Evolutionary conservation across 2,797 vertebrate genomes (phyloP).

Genomic region (Australoheros facetus): DNA sequence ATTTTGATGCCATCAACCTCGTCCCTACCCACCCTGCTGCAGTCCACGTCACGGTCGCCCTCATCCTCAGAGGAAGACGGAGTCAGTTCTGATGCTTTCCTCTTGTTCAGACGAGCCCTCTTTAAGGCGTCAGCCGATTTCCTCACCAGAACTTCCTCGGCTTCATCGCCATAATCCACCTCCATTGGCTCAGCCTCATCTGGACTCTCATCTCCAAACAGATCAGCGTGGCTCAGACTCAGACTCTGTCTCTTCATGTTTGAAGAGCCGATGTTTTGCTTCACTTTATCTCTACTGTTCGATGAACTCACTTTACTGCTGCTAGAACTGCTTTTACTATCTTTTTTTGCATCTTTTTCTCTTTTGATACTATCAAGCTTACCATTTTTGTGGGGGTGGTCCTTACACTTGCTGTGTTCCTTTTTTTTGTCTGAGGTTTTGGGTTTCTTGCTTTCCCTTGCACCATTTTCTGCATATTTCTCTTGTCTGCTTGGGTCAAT

Average conservation of each 20-base stretch:
- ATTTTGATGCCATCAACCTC: conserved; percentile 66
- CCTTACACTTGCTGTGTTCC: conserved; percentile 66
- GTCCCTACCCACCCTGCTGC: conserved; percentile 47
- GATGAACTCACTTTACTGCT: conserved; percentile 48
- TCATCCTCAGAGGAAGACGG: conserved; percentile 78
- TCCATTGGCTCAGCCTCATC: conserved; percentile 77
- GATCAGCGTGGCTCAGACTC: conserved; percentile 90
- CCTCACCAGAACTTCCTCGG: conserved; percentile 67
- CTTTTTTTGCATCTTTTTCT: conserved; percentile 69
- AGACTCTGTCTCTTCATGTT: conserved; percentile 72
- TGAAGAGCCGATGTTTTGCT: conserved; percentile 48
- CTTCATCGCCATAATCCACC: conserved; percentile 39
- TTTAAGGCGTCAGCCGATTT: conserved; percentile 74
- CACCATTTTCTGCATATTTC: conserved; percentile 72
- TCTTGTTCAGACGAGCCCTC: conserved; percentile 65
- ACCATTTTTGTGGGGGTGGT: conserved; percentile 77
- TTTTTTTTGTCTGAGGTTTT: conserved; percentile 71
- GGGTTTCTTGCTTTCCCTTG: conserved; percentile 71
- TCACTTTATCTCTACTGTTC: conserved; percentile 66
- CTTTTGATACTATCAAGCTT: conserved; percentile 62
- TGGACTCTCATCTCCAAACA: conserved; percentile 95
- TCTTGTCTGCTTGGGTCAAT: conserved; percentile 72
- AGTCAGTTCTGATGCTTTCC: conserved; percentile 61
- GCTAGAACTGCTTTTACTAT: conserved; percentile 46
- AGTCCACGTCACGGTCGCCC: neutral